Percentiles rank a stretch among this genome's conserved stretches.
These are phyloP conservation scores for Champsocephalus gunnari DNA, from an alignment of 2,797 vertebrate genomes.

Conservation along the genomic window DNA sequence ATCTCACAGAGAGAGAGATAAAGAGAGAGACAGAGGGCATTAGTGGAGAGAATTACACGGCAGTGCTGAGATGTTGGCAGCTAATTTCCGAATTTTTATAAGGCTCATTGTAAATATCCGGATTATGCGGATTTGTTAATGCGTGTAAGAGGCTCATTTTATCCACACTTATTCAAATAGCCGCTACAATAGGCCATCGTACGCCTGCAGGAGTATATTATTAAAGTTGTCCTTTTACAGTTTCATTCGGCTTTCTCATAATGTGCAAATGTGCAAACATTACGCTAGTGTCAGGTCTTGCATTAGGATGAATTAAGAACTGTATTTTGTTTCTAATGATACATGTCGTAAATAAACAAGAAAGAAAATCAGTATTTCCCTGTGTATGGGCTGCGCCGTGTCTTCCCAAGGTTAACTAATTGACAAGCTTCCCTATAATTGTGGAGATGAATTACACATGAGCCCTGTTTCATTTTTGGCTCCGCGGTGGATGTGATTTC, in stretches of 20 bases:
- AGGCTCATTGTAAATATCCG: slow-evolving; percentile 79
- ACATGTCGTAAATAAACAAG: slow-evolving; percentile 44
- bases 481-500: slow-evolving; percentile 68
- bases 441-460: slow-evolving; percentile 84
- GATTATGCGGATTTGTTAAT: slow-evolving; percentile 83
- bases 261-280: slow-evolving; percentile 51
- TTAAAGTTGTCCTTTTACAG: slow-evolving; percentile 72
- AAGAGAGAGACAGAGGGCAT: slow-evolving; percentile 36
- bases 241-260: slow-evolving; percentile 55
- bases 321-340: slow-evolving; percentile 44
- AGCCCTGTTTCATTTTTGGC: slow-evolving; percentile 76
- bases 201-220: slow-evolving; percentile 56
- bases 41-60: slow-evolving; percentile 70
- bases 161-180: slow-evolving; percentile 81
- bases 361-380: slow-evolving; percentile 60
- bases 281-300: slow-evolving; percentile 42
- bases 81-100: slow-evolving; percentile 72
- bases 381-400: slow-evolving; percentile 60
- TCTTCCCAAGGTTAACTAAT: slow-evolving; percentile 87
- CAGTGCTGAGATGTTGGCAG: slow-evolving; percentile 74
- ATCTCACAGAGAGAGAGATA: slow-evolving; percentile 42
- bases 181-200: slow-evolving; percentile 70
- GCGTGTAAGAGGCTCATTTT: slow-evolving; percentile 82
- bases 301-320: slow-evolving; percentile 33
- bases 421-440: slow-evolving; percentile 84